Evolutionary conservation across 2,888 invertebrate genomes (phyloP).

Genomic region (Beris morrisii): DNA sequence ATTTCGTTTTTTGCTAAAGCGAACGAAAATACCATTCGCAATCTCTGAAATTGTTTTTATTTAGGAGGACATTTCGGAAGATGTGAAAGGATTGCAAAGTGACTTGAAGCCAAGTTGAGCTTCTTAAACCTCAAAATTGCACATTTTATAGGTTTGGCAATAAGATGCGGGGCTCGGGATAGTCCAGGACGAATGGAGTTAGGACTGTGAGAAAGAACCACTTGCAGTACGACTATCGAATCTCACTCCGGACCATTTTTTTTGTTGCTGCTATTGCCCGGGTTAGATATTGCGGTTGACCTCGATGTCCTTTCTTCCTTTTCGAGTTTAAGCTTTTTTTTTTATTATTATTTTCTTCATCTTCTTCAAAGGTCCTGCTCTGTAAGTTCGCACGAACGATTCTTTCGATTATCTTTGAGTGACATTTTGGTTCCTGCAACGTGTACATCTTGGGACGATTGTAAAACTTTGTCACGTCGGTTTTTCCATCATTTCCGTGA

Average conservation of each 20-base stretch:
- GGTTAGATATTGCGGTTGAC: constrained; percentile 29
- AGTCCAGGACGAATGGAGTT: not conserved
- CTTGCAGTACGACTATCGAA: not conserved
- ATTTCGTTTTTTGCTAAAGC: not conserved
- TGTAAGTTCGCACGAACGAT: constrained; percentile 29
- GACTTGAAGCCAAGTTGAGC: constrained; percentile 30
- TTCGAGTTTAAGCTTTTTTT: constrained; percentile 15
- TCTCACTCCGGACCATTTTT: constrained; percentile 1
- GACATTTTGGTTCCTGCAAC: constrained; percentile 31
- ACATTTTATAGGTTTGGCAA: constrained; percentile 28
- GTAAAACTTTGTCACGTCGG: constrained; percentile 39
- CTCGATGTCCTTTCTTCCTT: constrained; percentile 16
- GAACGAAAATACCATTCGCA: constrained; percentile 17
- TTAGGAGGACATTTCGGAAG: constrained; percentile 21
- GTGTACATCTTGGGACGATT: constrained; percentile 32
- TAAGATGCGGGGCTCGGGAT: constrained; percentile 4
- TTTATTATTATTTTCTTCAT: constrained; percentile 20
- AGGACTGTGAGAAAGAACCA: not conserved
- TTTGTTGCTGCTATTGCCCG: constrained; percentile 21
- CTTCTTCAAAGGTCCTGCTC: constrained; percentile 26
- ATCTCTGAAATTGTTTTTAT: constrained; percentile 26
- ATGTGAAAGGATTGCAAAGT: constrained; percentile 32
- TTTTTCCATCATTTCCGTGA: constrained; percentile 39
- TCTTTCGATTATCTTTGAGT: constrained; percentile 30
- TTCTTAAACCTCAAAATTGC: constrained; percentile 25